Percentiles rank a stretch among this genome's conserved stretches.
Evolutionary conservation across 2,888 invertebrate species (phyloP).

Genomic region (Diarsia dahlii): DNA sequence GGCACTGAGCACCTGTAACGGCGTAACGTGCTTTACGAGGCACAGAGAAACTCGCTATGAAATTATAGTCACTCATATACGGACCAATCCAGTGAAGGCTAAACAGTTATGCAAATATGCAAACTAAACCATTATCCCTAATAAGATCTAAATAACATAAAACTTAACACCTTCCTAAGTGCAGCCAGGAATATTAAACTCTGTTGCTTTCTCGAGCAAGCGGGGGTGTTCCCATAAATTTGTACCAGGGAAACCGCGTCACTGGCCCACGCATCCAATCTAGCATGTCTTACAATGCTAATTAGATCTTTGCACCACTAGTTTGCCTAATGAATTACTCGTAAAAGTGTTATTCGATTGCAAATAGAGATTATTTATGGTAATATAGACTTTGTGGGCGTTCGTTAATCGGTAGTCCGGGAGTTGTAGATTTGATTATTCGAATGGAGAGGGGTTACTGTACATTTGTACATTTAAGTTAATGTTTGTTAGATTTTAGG

Average conservation of each 20-base stretch:
- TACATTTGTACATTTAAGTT: neutral
- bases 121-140: neutral
- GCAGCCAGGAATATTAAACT: slow-evolving; percentile 41
- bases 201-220: slow-evolving; percentile 42
- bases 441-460: neutral
- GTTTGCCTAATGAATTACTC: slow-evolving; percentile 83
- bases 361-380: slow-evolving; percentile 62
- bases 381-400: slow-evolving; percentile 55
- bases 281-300: slow-evolving; percentile 75
- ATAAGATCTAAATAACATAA: slow-evolving; percentile 10
- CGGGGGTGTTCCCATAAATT: slow-evolving; percentile 74
- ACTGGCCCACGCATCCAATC: slow-evolving; percentile 75
- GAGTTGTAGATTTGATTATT: slow-evolving; percentile 33
- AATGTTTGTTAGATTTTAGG: neutral
- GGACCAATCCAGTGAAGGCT: neutral
- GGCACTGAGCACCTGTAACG: neutral
- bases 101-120: too few species aligned
- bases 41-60: neutral
- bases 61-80: neutral
- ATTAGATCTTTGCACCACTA: slow-evolving; percentile 81
- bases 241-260: slow-evolving; percentile 67
- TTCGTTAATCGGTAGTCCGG: slow-evolving; percentile 44
- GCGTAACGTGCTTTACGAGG: neutral
- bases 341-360: slow-evolving; percentile 74
- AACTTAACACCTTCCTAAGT: slow-evolving; percentile 1